Conservation (phyloP, 2,113 vertebrate genomes). For the Brevimyrus niger region DNA sequence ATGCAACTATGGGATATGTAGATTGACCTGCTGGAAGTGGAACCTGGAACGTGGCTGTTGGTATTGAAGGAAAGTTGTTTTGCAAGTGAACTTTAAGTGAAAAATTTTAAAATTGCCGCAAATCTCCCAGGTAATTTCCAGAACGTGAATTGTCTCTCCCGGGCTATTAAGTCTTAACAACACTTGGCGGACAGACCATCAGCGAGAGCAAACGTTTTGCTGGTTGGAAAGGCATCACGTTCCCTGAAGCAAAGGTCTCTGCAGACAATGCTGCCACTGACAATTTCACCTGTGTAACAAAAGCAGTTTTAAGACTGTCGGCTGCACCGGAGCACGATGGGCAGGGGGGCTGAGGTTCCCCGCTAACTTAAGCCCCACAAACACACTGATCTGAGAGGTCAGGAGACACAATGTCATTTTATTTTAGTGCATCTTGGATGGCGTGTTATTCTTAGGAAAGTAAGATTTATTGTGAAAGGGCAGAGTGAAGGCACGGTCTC, state of each 20-base stretch:
- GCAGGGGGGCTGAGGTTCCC: background rate
- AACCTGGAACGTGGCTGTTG: background rate
- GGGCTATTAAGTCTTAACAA: background rate
- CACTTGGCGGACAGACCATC: background rate
- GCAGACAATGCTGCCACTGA: background rate
- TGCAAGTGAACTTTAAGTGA: background rate
- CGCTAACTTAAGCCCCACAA: background rate
- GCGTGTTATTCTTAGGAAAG: background rate
- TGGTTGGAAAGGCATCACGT: background rate
- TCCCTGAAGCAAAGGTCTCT: background rate
- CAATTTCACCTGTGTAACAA: background rate
- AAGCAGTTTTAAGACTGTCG: background rate
- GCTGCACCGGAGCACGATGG: background rate
- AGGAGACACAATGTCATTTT: background rate
- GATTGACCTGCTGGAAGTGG: background rate
- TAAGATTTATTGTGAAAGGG: background rate
- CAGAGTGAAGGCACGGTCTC: background rate
- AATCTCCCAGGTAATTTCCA: background rate
- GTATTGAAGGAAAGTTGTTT: background rate
- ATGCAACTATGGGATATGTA: background rate
- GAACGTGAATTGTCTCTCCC: background rate
- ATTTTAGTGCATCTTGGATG: background rate
- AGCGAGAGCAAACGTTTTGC: background rate
- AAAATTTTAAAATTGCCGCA: background rate
- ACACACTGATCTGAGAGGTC: background rate